phyloP scores from a whole-genome alignment of 2,797 vertebrate genomes.

The Sebastes cheni region DNA sequence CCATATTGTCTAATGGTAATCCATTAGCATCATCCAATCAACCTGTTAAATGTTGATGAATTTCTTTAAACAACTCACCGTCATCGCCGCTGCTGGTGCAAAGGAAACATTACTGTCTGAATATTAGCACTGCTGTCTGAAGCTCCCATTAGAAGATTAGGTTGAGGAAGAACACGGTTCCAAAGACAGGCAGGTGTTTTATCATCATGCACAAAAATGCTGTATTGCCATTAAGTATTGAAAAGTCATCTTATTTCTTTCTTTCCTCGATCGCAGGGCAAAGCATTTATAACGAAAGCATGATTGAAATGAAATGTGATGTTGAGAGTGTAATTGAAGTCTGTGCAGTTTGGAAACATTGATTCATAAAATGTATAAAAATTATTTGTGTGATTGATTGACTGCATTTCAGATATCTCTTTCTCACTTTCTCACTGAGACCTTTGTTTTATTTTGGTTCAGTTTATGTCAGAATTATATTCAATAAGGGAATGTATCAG shows the following conservation, averaged over 20 bases:
- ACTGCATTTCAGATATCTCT: not conserved
- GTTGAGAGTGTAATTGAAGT: conserved; percentile 9
- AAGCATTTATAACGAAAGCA: not conserved
- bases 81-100: not conserved
- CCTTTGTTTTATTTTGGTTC: not conserved
- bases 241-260: not conserved
- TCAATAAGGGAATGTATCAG: not conserved
- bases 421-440: not conserved
- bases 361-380: conserved; percentile 28
- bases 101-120: not conserved
- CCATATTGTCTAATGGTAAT: not conserved
- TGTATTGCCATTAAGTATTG: conserved; percentile 15
- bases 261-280: not conserved
- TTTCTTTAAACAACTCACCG: not conserved
- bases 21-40: not conserved
- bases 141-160: not conserved
- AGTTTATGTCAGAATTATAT: not conserved
- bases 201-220: conserved; percentile 23
- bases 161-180: not conserved
- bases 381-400: not conserved
- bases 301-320: not conserved
- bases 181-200: conserved; percentile 1
- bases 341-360: conserved; percentile 16
- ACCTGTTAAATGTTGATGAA: not conserved
- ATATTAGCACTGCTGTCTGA: conserved; percentile 15